Base-by-base conservation (phyloP, 2,888 invertebrate genomes). In the Magallana nippona region DNA sequence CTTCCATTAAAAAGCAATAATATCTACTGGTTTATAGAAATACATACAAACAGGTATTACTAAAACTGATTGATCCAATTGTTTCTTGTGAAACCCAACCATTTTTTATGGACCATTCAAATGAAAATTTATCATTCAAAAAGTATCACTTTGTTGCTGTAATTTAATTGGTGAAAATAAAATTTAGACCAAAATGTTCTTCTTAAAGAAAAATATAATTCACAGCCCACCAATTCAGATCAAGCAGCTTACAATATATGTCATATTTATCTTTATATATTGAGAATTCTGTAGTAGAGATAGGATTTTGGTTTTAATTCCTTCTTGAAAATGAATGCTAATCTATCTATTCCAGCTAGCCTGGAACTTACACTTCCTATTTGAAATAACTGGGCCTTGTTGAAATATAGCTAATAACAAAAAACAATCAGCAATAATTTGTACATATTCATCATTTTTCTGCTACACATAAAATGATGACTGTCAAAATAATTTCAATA, bases 401-500 rank as follows among this genome's bases (percentile, higher is more conserved):
- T 71, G 32, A 71, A 71, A 71, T 71, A 71, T 13, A 10, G 71
- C 71, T 71, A 71, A 71, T 71, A 71, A 71, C 32, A 27, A 71
- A 71, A 60, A 71, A 13, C 19, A 13, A 27, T 71, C 13, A 13
- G 13, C 71, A 71, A 71, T 27, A 15, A 2, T 71, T 15, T 2
- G 15, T 27, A 22, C 10, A 13, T 63, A 22, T 13, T 22, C 27
- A 63, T 19, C n/a, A 60, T n/a, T 60, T 60, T 60, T 15, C 13
- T 60, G 22, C 2, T 10, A 27, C 13, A 71, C 32, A 15, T 27
- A 2, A 11, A 19, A 71, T 71, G 5, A 17, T 71, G 10, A 27
- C 8, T 15, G 15, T 71, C 27, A 44, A 44, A 44, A 44, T 3
- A 8, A 44, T 5, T 44, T 44, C 44, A 44, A 8, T 44, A 44